These are phyloP conservation scores for Plagodis pulveraria DNA, from an alignment of 2,888 invertebrate genomes.

Conservation along the genomic window DNA sequence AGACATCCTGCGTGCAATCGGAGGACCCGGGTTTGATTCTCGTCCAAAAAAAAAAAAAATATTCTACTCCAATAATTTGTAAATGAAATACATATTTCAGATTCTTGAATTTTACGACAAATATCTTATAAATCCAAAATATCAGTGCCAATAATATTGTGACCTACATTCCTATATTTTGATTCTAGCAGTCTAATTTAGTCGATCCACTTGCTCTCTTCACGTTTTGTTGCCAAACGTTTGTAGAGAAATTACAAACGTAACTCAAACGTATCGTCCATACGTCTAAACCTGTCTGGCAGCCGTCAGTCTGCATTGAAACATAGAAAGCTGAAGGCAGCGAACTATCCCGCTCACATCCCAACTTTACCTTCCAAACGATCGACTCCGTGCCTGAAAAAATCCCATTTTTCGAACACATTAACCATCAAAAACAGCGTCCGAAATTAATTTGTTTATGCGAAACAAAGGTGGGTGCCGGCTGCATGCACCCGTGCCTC, in stretches of 20 bases:
- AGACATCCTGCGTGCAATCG: too few relatives aligned
- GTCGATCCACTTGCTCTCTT: not conserved
- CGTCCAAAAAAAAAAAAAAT: too few relatives aligned
- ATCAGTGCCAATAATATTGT: not conserved
- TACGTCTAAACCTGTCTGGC: not conserved
- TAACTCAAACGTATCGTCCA: too few relatives aligned
- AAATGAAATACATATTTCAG: too few relatives aligned
- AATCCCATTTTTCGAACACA: slow-evolving; percentile 73
- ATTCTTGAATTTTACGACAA: not conserved
- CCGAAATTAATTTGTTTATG: slow-evolving; percentile 85
- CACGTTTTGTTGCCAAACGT: not conserved
- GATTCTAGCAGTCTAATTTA: not conserved
- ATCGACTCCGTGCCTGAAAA: slow-evolving; percentile 43
- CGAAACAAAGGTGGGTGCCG: slow-evolving; percentile 84
- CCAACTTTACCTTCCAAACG: slow-evolving; percentile 43
- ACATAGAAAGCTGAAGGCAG: slow-evolving; percentile 13
- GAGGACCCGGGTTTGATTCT: too few relatives aligned
- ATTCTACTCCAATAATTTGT: too few relatives aligned
- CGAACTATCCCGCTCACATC: slow-evolving; percentile 28
- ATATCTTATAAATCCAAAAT: not conserved
- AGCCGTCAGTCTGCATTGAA: slow-evolving; percentile 7
- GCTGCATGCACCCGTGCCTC: slow-evolving; percentile 81
- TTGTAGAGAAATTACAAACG: too few relatives aligned
- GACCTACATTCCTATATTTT: not conserved
- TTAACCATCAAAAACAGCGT: slow-evolving; percentile 83